Percentiles rank a stretch among this genome's conserved stretches.
Conservation (phyloP, 2,797 vertebrate species). For the Siniperca obscura region DNA sequence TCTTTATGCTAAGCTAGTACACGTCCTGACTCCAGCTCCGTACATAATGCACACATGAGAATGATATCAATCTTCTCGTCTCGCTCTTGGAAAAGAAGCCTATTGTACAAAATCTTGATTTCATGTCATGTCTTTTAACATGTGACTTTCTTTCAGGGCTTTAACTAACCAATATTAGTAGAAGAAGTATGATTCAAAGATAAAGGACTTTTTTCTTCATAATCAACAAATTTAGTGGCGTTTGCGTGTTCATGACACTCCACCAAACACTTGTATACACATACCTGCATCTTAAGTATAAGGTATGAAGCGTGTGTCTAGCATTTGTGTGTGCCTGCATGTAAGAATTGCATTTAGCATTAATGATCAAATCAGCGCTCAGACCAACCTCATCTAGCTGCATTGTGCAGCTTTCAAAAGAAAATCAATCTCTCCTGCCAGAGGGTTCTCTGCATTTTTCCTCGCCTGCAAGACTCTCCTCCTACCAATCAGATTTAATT, state of each 20-base stretch:
- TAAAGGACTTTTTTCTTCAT: neutral
- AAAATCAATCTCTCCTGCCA: constrained; percentile 56
- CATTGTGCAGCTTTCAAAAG: constrained; percentile 50
- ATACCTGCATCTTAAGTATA: neutral
- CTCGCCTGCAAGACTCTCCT: constrained; percentile 26
- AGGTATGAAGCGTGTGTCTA: constrained; percentile 8
- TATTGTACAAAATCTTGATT: neutral
- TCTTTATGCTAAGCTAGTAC: neutral
- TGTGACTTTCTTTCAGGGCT: too few species aligned
- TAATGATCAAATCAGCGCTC: constrained; percentile 53
- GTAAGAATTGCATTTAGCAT: constrained; percentile 44
- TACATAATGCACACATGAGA: neutral
- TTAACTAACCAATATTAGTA: too few species aligned
- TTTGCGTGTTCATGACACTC: neutral
- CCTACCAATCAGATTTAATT: constrained; percentile 61
- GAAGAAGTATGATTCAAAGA: neutral
- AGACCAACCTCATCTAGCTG: constrained; percentile 38
- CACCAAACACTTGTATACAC: neutral
- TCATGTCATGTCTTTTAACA: too few species aligned
- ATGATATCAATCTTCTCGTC: neutral
- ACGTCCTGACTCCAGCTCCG: too few species aligned
- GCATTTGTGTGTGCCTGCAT: neutral
- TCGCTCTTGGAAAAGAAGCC: neutral
- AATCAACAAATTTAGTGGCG: neutral
- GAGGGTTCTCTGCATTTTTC: constrained; percentile 28